Percentiles rank a stretch among this genome's conserved stretches.
Conservation (phyloP, 64 coral and sea anemone genomes). For the Pachyseris speciosa region DNA sequence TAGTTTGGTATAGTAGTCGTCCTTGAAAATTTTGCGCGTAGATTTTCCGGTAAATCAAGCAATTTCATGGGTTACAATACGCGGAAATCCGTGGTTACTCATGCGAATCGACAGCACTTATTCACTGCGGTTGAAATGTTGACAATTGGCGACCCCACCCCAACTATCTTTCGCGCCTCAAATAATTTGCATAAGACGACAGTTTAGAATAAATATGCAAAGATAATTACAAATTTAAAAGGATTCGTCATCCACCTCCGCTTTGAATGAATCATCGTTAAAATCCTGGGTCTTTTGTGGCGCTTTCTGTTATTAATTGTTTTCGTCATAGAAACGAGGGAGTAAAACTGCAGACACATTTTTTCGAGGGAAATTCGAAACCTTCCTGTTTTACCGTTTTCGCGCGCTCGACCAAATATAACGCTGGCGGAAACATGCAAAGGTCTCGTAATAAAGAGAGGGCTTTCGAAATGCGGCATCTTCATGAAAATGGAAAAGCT, state of each 20-base stretch:
- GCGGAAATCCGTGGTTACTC: conserved; percentile 38
- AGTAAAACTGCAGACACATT: background rate
- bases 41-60: background rate
- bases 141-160: conserved; percentile 40
- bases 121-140: conserved; percentile 18
- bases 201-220: conserved; percentile 18
- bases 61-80: background rate
- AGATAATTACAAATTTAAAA: background rate
- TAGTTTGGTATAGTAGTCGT: background rate
- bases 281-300: conserved; percentile 1
- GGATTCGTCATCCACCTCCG: conserved; percentile 42
- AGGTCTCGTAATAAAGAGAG: background rate
- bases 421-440: background rate
- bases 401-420: background rate
- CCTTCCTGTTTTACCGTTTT: background rate
- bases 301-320: background rate
- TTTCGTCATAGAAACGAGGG: background rate
- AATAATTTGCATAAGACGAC: conserved; percentile 47
- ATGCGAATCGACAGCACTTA: conserved; percentile 11
- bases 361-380: conserved; percentile 1
- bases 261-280: conserved; percentile 18
- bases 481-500: background rate
- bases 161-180: conserved; percentile 20
- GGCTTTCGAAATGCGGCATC: background rate
- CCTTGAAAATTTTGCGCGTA: background rate